Percentiles rank a stretch among this genome's conserved stretches.
These are phyloP conservation scores for Lithobates sylvaticus DNA, from an alignment of 2,797 vertebrate species.

Conservation along the genomic window DNA sequence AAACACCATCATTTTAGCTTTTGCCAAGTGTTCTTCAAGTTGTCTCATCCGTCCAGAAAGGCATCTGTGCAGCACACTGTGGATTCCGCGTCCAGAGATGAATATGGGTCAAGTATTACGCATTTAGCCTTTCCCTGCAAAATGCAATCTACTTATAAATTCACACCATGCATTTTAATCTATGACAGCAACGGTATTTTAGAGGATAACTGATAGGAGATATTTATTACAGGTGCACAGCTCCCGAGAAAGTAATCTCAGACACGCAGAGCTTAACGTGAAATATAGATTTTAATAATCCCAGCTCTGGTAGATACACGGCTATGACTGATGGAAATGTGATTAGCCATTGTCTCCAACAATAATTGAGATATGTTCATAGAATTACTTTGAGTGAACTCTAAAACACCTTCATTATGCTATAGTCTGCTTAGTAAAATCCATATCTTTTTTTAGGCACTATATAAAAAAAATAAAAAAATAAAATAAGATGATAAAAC, in stretches of 20 bases:
- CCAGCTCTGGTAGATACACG: constrained; percentile 81
- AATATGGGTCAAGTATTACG: constrained; percentile 39
- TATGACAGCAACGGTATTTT: constrained; percentile 75
- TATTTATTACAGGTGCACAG: constrained; percentile 77
- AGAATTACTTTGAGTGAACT: constrained; percentile 84
- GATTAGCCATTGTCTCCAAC: constrained; percentile 89
- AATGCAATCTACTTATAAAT: constrained; percentile 71
- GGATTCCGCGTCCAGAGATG: background rate
- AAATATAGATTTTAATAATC: constrained; percentile 93
- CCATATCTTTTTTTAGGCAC: constrained; percentile 79
- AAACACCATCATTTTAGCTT: background rate
- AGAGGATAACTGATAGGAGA: constrained; percentile 72
- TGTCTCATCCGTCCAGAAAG: constrained; percentile 9
- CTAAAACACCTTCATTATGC: constrained; percentile 82
- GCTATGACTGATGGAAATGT: constrained; percentile 81
- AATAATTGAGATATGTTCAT: constrained; percentile 92
- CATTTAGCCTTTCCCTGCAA: constrained; percentile 40
- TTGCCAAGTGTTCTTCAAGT: background rate
- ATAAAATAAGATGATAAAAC: constrained; percentile 83
- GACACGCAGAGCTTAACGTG: constrained; percentile 78
- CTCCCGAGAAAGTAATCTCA: constrained; percentile 80
- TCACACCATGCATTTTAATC: constrained; percentile 70
- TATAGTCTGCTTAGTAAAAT: constrained; percentile 82
- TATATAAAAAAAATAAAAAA: constrained; percentile 65
- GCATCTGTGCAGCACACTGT: constrained; percentile 10